phyloP scores from a whole-genome alignment of 2,113 vertebrate genomes.

The Lasiurus cinereus region DNA sequence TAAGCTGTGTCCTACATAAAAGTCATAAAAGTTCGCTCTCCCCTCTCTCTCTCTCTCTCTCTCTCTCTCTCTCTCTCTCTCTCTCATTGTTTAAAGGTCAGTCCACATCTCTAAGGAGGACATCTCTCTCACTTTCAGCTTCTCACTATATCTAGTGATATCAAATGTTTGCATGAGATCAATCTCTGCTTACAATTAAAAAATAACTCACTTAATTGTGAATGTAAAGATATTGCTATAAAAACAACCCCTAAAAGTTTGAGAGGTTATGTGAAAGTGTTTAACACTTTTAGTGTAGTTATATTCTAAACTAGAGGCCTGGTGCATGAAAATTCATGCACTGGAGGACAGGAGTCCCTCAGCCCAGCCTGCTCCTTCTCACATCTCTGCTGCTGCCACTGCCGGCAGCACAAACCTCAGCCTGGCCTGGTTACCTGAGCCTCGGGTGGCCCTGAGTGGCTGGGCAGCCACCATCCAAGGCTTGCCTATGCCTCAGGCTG shows the following conservation, averaged over 20 bases:
- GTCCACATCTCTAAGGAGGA: background rate
- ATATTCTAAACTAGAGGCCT: background rate
- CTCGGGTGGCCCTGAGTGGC: no score
- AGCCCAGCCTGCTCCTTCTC: no score
- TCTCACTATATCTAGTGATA: background rate
- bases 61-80: background rate
- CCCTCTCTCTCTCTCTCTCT: background rate
- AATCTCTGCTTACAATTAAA: background rate
- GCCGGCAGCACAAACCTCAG: no score
- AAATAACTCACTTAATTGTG: background rate
- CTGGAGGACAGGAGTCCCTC: no score
- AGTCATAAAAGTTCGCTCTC: no score
- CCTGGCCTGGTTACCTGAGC: no score
- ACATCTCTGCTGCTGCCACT: no score
- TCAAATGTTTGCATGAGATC: background rate
- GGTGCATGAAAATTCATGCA: no score
- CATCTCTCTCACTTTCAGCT: background rate
- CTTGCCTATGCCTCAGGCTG: no score
- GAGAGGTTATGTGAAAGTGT: background rate
- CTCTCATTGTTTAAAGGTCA: background rate
- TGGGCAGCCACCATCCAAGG: no score
- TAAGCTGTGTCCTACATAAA: background rate
- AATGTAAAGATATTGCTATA: background rate
- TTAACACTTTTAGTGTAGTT: background rate
- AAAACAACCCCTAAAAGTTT: background rate